Evolutionary conservation across 1,140 invertebrate species (phyloP), one percentile per base, ranked within the genome.

Genomic region (Cotesia vestalis): DNA sequence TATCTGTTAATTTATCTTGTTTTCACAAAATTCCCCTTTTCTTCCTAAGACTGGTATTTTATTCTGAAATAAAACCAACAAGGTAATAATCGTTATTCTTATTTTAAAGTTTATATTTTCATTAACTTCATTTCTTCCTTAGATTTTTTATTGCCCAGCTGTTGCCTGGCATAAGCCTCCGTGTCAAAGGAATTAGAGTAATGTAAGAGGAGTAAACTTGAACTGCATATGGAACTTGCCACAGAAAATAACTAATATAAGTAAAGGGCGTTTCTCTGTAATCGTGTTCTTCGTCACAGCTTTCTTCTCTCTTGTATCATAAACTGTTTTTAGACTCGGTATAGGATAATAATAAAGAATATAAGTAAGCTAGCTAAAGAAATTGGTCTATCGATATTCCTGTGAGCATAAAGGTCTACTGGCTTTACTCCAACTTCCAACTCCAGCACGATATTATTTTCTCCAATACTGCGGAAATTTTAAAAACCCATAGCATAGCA

Each of bases 151-250:
- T 12, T 38, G 9, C 60, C 34, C 62, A 51, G 38, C 62, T 64
- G 62, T 51, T 46, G 11, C 40, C 2, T 6, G 40, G 6, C 40
- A 46, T 46, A 46, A 64, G 62, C 6, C 38, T n/a, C 27, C 14
- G 62, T 67, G 51, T 67, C 52, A 27, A 59, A 17, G 57, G 57
- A 59, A 27, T 20, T 27, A 59, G 57, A 59, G 11, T 20, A 59
- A 59, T 0, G 27, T 27, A 59, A 46, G 40, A 11, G 40, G 40
- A 46, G 40, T 46, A 46, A 46, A 46, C 6, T 46, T 46, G 6
- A 27, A 59, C 2, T 59, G 57, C 52, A 36, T 67, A 55, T 55
- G 52, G 66, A 27, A 55, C 52, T 17, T 67, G 66, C 51, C 46
- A 55, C 36, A 6, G 34, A 36, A 8, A 53, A 20, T 52, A 55